phyloP scores from a whole-genome alignment of 2,888 invertebrate species.

The Agapostemon virescens region DNA sequence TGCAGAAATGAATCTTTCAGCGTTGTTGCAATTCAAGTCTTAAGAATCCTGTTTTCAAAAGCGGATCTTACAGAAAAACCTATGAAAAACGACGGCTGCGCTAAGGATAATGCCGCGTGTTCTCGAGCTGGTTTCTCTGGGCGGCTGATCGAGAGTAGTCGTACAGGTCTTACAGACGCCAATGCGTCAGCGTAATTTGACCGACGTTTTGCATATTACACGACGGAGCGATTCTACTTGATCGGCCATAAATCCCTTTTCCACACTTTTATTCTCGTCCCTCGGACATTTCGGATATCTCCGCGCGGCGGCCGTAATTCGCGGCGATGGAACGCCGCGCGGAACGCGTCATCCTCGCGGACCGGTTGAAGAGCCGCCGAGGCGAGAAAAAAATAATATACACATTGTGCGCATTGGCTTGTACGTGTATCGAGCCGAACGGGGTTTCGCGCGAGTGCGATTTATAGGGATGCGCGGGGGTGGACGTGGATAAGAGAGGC shows the following conservation, averaged over 20 bases:
- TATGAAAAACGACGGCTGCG: neutral
- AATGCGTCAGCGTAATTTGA: slow-evolving; percentile 26
- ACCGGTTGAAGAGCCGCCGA: slow-evolving; percentile 41
- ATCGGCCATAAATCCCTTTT: slow-evolving; percentile 42
- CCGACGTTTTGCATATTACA: slow-evolving; percentile 45
- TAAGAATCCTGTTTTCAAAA: neutral
- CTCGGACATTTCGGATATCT: slow-evolving; percentile 39
- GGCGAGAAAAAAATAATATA: slow-evolving; percentile 8
- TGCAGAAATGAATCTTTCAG: no score
- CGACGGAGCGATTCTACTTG: slow-evolving; percentile 38
- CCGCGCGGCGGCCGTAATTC: slow-evolving; percentile 25
- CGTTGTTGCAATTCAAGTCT: no score
- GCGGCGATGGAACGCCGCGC: slow-evolving; percentile 19
- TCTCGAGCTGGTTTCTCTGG: neutral
- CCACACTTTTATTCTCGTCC: slow-evolving; percentile 30
- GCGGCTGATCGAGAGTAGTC: neutral
- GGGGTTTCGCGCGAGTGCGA: slow-evolving; percentile 25
- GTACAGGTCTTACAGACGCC: neutral
- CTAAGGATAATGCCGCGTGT: neutral
- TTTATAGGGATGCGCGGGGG: neutral
- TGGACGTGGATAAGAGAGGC: slow-evolving; percentile 10
- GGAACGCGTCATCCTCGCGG: slow-evolving; percentile 41
- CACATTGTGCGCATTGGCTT: neutral
- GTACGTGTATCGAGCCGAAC: slow-evolving; percentile 30
- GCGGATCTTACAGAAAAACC: neutral